Base-by-base conservation (phyloP, 2,113 vertebrate species). In the Brachirus orientalis region DNA sequence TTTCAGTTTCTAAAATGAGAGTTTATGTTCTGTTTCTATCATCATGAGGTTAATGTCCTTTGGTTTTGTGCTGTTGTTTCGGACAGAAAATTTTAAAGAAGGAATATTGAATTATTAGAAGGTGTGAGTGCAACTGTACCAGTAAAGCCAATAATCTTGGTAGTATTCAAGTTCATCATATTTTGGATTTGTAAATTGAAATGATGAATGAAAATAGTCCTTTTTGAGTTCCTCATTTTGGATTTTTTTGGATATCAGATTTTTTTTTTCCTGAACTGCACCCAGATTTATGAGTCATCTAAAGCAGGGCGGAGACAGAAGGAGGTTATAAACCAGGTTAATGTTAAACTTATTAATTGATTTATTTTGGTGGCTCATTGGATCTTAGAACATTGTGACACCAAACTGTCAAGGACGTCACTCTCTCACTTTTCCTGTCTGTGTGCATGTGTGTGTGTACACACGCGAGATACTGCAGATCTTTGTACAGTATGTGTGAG, bases 401-500 rank as follows among this genome's bases (percentile, higher is more conserved):
- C 92, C 89, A 93, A 94, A 94, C 92, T 94, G 93, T 94, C 93
- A 93, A 90, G 69, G 57, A 89, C 91, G 91, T 93, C 92, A 92
- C 78, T 20, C 80, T 84, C 76, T 91, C 89, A 91, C 86, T 90
- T 88, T 88, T 86, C 72, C 63, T 54, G 50, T 57, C 75, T 35
- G 58, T 69, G 77, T 28, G 65, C 69, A 63, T 44, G 4, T 60
- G 45, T 38, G 76, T 71, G 66, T 69, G 48, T 43, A n/a, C 10
- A 55, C 41, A 52, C 45, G 80, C 57, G 57, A 45, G 43, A 11
- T 40, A 13, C 10, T 75, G 69, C 53, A n/a, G 46, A 63, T 66
- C 41, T 45, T 62, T 53, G 47, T 65, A 58, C 58, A 41, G 22
- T 52, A 14, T 56, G 28, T 64, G 46, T 60, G 52, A 33, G 8